These are phyloP conservation scores for Thysanoteuthis rhombus DNA, from an alignment of 2,888 invertebrate species.

Conservation along the genomic window DNA sequence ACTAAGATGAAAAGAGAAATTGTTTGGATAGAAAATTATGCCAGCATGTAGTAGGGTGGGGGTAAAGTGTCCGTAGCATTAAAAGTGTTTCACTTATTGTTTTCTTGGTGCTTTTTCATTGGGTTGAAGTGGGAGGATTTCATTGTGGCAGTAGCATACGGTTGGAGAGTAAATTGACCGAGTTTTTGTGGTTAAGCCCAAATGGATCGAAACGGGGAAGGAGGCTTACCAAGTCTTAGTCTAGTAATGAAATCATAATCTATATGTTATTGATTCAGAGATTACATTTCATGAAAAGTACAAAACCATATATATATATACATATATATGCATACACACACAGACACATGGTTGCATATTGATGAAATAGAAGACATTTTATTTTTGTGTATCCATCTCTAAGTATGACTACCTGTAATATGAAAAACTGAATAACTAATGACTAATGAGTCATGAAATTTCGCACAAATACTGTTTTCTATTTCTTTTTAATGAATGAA, in stretches of 20 bases:
- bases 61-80: neutral
- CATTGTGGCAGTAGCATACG: neutral
- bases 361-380: too few species aligned
- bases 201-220: neutral
- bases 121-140: neutral
- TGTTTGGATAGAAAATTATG: neutral
- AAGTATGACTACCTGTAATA: too few species aligned
- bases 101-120: neutral
- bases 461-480: too few species aligned
- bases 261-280: neutral
- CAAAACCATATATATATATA: neutral
- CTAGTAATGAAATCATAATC: too few species aligned
- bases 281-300: neutral
- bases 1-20: neutral
- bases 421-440: too few species aligned
- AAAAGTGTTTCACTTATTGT: neutral
- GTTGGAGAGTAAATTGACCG: neutral
- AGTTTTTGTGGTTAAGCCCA: neutral
- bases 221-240: neutral
- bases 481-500: too few species aligned
- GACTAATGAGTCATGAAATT: too few species aligned
- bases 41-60: neutral
- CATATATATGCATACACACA: too few species aligned
- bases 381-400: too few species aligned
- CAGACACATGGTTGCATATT: too few species aligned